Percentiles rank a stretch among this genome's conserved stretches.
These are phyloP conservation scores for Diachasma alloeum DNA, from an alignment of 1,140 invertebrate species.

Conservation along the genomic window DNA sequence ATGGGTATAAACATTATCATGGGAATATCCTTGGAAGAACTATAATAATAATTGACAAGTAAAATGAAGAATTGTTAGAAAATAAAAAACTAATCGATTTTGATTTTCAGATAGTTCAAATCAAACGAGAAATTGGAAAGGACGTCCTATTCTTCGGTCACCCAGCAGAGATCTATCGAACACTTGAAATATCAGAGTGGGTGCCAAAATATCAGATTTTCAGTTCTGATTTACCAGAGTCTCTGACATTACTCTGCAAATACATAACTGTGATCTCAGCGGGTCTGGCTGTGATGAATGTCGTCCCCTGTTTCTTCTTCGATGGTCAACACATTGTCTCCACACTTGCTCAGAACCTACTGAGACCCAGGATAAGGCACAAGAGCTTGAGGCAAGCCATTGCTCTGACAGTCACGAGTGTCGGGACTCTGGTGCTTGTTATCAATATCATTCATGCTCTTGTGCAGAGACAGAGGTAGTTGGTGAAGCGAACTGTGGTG, in stretches of 20 bases:
- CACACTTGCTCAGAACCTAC: slow-evolving; percentile 67
- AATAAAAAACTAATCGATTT: too few species aligned
- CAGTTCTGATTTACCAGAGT: slow-evolving; percentile 76
- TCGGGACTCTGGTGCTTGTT: slow-evolving; percentile 65
- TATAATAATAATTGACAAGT: too few species aligned
- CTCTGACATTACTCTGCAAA: slow-evolving; percentile 71
- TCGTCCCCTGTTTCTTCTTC: slow-evolving; percentile 91
- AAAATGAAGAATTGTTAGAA: too few species aligned
- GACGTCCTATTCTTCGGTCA: slow-evolving; percentile 80
- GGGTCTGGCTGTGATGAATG: slow-evolving; percentile 89
- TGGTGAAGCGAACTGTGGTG: not conserved
- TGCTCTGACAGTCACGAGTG: slow-evolving; percentile 64
- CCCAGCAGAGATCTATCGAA: slow-evolving; percentile 77
- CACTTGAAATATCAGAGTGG: slow-evolving; percentile 80
- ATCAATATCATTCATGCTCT: slow-evolving; percentile 58
- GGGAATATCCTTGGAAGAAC: too few species aligned
- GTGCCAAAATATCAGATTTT: slow-evolving; percentile 77
- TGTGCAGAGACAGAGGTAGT: slow-evolving; percentile 49
- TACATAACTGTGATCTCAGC: slow-evolving; percentile 90
- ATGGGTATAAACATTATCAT: too few species aligned
- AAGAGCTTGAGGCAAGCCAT: slow-evolving; percentile 63
- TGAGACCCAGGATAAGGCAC: slow-evolving; percentile 61
- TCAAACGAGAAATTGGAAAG: slow-evolving; percentile 71
- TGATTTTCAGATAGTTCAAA: slow-evolving; percentile 66
- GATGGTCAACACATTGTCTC: slow-evolving; percentile 89